Percentiles rank a stretch among this genome's conserved stretches.
Evolutionary conservation across 1,140 invertebrate genomes (phyloP).

Genomic region (Drosophila insularis): DNA sequence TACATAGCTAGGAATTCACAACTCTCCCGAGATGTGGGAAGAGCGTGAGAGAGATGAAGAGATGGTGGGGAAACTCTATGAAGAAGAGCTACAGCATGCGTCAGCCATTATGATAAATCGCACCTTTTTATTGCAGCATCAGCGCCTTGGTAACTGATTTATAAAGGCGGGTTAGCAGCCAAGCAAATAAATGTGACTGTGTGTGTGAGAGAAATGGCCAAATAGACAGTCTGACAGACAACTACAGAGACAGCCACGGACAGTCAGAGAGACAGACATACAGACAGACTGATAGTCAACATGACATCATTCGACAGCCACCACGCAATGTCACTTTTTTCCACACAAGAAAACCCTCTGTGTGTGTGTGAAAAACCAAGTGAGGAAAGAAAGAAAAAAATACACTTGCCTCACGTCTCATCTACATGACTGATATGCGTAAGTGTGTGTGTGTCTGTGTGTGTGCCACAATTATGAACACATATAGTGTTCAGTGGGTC

Average conservation of each 20-base stretch:
- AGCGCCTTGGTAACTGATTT: slow-evolving; percentile 78
- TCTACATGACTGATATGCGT: not conserved
- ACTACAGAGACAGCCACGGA: not conserved
- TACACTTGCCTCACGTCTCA: slow-evolving; percentile 2
- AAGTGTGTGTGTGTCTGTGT: slow-evolving; percentile 1
- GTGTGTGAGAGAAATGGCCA: slow-evolving; percentile 41
- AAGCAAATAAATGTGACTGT: slow-evolving; percentile 4
- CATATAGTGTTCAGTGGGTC: slow-evolving; percentile 52
- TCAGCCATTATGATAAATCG: slow-evolving; percentile 77
- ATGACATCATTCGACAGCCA: slow-evolving; percentile 72
- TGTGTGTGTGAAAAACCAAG: not conserved
- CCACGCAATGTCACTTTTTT: slow-evolving; percentile 58
- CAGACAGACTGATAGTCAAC: slow-evolving; percentile 39
- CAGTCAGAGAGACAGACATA: not conserved
- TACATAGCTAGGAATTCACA: slow-evolving; percentile 12
- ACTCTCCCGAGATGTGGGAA: not conserved
- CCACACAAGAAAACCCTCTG: slow-evolving; percentile 29
- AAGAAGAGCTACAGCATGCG: slow-evolving; percentile 32
- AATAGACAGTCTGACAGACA: slow-evolving; percentile 18
- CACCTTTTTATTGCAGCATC: slow-evolving; percentile 79
- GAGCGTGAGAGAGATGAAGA: slow-evolving; percentile 17
- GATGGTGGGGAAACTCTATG: slow-evolving; percentile 5
- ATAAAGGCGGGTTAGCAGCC: slow-evolving; percentile 45
- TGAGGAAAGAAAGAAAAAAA: slow-evolving; percentile 6
- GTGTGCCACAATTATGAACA: slow-evolving; percentile 60